These are phyloP conservation scores for Macroglossus sobrinus DNA, from an alignment of 2,113 vertebrate genomes.

Conservation along the genomic window DNA sequence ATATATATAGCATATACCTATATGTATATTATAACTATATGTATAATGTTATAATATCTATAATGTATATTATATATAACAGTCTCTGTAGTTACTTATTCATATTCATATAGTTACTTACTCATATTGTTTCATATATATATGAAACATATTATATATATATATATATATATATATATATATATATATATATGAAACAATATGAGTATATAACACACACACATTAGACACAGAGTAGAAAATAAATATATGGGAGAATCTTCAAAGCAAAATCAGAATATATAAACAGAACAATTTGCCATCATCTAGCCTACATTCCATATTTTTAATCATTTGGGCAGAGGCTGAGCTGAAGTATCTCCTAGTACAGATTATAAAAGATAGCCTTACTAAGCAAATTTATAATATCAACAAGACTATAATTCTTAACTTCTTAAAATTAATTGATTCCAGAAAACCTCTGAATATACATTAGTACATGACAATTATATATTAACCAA, in stretches of 20 bases:
- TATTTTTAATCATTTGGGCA: slow-evolving; percentile 48
- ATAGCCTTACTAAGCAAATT: neutral
- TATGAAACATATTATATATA: too few species aligned
- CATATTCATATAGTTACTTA: neutral
- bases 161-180: too few species aligned
- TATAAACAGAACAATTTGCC: neutral
- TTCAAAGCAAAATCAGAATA: slow-evolving; percentile 35
- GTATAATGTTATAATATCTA: neutral
- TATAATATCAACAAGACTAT: slow-evolving; percentile 5
- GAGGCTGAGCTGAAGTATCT: neutral
- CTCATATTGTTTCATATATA: neutral
- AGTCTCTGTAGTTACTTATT: neutral
- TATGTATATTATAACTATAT: neutral
- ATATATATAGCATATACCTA: neutral
- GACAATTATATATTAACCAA: slow-evolving; percentile 20
- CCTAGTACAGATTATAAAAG: slow-evolving; percentile 23
- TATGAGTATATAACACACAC: neutral
- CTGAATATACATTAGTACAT: neutral
- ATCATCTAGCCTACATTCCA: neutral
- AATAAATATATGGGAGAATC: neutral
- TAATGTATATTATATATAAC: neutral
- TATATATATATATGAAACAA: too few species aligned
- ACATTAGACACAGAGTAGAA: neutral
- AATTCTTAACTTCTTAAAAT: slow-evolving; percentile 54
- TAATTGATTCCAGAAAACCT: slow-evolving; percentile 27